These are phyloP conservation scores for Mastigias papua DNA, from an alignment of 30 jellyfish, hydroid and myxozoan genomes.

Conservation along the genomic window DNA sequence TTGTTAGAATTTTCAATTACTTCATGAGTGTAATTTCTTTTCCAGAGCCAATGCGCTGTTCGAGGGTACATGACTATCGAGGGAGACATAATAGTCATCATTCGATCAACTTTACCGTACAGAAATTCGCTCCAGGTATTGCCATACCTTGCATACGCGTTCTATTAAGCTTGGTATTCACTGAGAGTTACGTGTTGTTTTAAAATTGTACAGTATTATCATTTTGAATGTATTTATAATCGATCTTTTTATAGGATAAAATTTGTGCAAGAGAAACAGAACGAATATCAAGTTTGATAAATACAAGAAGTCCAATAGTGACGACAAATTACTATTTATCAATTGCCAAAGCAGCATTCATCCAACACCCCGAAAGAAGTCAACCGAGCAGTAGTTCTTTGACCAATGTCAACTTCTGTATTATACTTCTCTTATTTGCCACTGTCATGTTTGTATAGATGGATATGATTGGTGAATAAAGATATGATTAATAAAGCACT, in stretches of 20 bases:
- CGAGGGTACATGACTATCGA: constrained; percentile 85
- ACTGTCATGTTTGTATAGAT: not conserved
- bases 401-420: not conserved
- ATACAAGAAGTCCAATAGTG: constrained; percentile 74
- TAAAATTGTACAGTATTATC: not conserved
- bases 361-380: constrained; percentile 20
- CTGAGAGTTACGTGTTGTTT: not conserved
- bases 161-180: not conserved
- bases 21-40: no score
- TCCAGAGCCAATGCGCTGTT: constrained; percentile 74
- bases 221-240: not conserved
- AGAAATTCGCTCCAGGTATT: constrained; percentile 46
- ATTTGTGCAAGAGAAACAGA: constrained; percentile 81
- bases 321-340: constrained; percentile 79
- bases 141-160: not conserved
- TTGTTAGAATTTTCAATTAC: no score
- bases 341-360: constrained; percentile 67
- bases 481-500: no score
- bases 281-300: constrained; percentile 64
- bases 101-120: constrained; percentile 9
- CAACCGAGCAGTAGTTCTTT: not conserved
- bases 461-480: no score
- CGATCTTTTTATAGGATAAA: constrained; percentile 2
- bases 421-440: not conserved
- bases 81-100: constrained; percentile 74